Evolutionary conservation across 1,140 invertebrate genomes (phyloP), one percentile per base, ranked within the genome.

Genomic region (Nephotettix cincticeps): DNA sequence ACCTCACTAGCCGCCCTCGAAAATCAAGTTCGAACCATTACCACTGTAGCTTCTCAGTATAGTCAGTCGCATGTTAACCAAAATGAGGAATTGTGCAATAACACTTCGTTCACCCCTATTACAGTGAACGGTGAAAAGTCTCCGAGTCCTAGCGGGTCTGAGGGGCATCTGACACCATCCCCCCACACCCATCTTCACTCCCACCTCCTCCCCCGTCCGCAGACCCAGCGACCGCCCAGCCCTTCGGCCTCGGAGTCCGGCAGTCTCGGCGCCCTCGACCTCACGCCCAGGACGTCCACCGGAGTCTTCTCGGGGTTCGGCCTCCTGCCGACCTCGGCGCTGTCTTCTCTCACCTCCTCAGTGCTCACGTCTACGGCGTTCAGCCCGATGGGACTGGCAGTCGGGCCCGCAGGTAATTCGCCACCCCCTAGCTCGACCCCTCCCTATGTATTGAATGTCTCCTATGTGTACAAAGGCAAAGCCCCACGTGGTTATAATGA

Each of bases 311-410:
- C 87, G 71, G 86, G 86, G 70, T 84, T 88, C 70, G 88, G 85
- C 27, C 83, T 89, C 30, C 83, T 89, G 72, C 87, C 88, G 68
- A 86, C 85, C 68, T 86, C 85, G 43, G 90, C 89, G 21, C 84
- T 91, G 76, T 90, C 91, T 69, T 91, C 91, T 75, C 85, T 92
- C 76, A 88, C 89, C 19, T 89, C 90, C 28, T 92, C 91, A 54
- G 90, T 92, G 68, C 85, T 91, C 75, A 88, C 90, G 71, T 90
- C 91, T 71, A 75, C 75, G 14, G 84, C 84, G 2, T 94, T 93
- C 86, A 93, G 90, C 85, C 92, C 91, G 75, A 87, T 93, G 76
- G 90, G 90, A 79, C 86, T 93, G 76, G 89, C 90, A 80, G 89
- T 89, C 75, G 90, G 86, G 82, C 90, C 89, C 84, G 87, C 89